phyloP scores from a whole-genome alignment of 2,113 vertebrate species.

The Oncorhynchus masou region DNA sequence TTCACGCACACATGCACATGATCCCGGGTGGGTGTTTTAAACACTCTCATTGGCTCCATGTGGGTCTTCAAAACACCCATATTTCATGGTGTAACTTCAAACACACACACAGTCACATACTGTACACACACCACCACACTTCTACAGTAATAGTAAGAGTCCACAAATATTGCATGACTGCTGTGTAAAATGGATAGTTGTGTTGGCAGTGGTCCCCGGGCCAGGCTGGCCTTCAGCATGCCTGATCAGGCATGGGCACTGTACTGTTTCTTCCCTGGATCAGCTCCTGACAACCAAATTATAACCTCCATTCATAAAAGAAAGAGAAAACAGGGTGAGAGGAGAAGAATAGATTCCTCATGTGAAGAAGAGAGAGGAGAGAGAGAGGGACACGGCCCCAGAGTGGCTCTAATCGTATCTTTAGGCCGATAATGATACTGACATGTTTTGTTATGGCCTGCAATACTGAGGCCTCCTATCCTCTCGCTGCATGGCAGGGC shows the following conservation, averaged over 20 bases:
- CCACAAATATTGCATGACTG: constrained; percentile 42
- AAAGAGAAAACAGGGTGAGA: constrained; percentile 40
- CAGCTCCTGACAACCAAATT: constrained; percentile 56
- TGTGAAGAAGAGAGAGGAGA: constrained; percentile 26
- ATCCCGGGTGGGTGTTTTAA: constrained; percentile 16
- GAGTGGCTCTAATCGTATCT: constrained; percentile 62
- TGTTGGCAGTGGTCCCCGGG: constrained; percentile 53
- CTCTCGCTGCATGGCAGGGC: constrained; percentile 60
- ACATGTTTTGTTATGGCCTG: constrained; percentile 77
- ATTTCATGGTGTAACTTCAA: constrained; percentile 1
- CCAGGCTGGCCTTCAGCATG: constrained; percentile 29
- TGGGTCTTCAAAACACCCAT: constrained; percentile 31
- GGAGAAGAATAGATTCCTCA: constrained; percentile 44
- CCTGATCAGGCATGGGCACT: constrained; percentile 46
- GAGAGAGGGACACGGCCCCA: constrained; percentile 19
- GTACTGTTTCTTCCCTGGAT: constrained; percentile 61
- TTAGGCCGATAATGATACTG: constrained; percentile 79
- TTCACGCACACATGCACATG: constrained; percentile 16
- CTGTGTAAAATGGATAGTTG: constrained; percentile 57
- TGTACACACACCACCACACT: background rate
- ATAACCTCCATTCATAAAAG: constrained; percentile 55
- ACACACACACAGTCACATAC: too few relatives aligned
- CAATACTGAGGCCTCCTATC: constrained; percentile 70
- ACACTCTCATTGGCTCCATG: constrained; percentile 29
- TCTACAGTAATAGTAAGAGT: constrained; percentile 26